These are phyloP conservation scores for Chloromyia formosa DNA, from an alignment of 2,888 invertebrate genomes.

Conservation along the genomic window DNA sequence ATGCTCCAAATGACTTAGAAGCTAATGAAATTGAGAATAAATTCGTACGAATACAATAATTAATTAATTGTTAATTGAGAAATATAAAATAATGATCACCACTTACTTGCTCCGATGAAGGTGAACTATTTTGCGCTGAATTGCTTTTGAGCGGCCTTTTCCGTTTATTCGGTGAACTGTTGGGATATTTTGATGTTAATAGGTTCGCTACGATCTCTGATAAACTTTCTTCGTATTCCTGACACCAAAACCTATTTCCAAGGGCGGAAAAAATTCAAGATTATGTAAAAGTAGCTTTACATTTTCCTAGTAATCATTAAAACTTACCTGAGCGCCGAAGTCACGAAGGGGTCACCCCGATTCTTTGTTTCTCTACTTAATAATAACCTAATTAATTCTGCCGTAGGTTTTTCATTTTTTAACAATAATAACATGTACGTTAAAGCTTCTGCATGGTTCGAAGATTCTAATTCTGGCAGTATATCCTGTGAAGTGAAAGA, in stretches of 20 bases:
- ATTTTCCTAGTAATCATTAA: slow-evolving; percentile 9
- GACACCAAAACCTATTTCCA: slow-evolving; percentile 81
- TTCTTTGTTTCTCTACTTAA: slow-evolving; percentile 78
- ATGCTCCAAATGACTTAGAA: slow-evolving; percentile 91
- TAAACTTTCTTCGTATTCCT: slow-evolving; percentile 88
- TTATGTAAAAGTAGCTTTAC: not conserved
- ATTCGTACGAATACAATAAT: not conserved
- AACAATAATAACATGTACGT: slow-evolving; percentile 89
- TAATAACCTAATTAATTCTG: slow-evolving; percentile 84
- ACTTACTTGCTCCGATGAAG: slow-evolving; percentile 78
- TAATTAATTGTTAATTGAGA: not conserved
- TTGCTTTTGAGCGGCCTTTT: slow-evolving; percentile 83
- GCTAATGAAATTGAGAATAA: slow-evolving; percentile 64
- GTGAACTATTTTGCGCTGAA: slow-evolving; percentile 74
- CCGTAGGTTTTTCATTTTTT: slow-evolving; percentile 89
- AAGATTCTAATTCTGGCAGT: slow-evolving; percentile 78
- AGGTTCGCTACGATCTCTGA: slow-evolving; percentile 82
- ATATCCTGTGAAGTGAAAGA: slow-evolving; percentile 63
- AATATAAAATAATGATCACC: not conserved
- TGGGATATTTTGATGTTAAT: slow-evolving; percentile 83
- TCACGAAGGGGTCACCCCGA: slow-evolving; percentile 84
- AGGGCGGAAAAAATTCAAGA: no score
- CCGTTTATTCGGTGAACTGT: slow-evolving; percentile 89
- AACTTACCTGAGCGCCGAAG: slow-evolving; percentile 79
- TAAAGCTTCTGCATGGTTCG: slow-evolving; percentile 91